These are phyloP conservation scores for Colletes gigas DNA, from an alignment of 1,140 invertebrate species.

Conservation along the genomic window DNA sequence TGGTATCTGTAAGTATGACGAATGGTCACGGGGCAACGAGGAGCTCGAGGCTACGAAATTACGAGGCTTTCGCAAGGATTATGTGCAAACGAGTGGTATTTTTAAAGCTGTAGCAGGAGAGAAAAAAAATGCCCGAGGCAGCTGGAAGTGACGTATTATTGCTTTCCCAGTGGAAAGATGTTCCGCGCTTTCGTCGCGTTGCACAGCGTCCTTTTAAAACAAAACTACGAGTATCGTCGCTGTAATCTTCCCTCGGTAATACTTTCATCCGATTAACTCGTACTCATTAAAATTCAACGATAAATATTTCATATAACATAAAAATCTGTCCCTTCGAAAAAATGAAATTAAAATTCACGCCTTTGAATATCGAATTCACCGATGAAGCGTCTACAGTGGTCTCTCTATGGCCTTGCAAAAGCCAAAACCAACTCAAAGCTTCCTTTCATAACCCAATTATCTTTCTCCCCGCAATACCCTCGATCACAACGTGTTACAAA, in stretches of 20 bases:
- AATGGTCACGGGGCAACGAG: constrained; percentile 42
- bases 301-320: too few relatives aligned
- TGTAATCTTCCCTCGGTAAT: too few relatives aligned
- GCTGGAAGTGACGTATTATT: constrained; percentile 20
- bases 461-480: not conserved
- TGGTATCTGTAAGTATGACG: constrained; percentile 63
- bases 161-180: not conserved
- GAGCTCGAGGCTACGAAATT: constrained; percentile 49
- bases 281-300: too few relatives aligned
- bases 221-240: not conserved
- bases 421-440: too few relatives aligned
- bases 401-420: too few relatives aligned
- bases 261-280: too few relatives aligned
- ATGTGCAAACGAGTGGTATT: constrained; percentile 59
- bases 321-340: too few relatives aligned
- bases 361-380: too few relatives aligned
- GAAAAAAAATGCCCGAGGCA: constrained; percentile 18
- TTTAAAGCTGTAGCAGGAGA: constrained; percentile 30
- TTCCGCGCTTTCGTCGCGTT: not conserved
- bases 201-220: not conserved
- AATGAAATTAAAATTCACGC: too few relatives aligned
- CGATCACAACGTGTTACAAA: not conserved
- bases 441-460: not conserved
- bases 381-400: too few relatives aligned
- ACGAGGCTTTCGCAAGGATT: constrained; percentile 59